Percentiles rank a stretch among this genome's conserved stretches.
phyloP scores from a whole-genome alignment of 2,888 invertebrate species.

The Lobophora halterata region DNA sequence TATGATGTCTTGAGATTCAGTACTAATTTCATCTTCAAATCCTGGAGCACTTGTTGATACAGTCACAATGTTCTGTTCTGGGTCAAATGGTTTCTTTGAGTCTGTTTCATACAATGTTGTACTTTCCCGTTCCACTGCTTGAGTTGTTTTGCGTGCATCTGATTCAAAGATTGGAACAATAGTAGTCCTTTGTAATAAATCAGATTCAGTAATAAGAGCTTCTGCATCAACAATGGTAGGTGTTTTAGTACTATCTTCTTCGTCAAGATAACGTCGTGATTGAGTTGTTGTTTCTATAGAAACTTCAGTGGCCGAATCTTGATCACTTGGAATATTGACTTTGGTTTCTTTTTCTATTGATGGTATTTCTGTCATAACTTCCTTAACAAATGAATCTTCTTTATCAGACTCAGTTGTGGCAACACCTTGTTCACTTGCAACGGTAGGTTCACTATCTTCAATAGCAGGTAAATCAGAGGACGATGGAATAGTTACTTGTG shows the following conservation, averaged over 20 bases:
- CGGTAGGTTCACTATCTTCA: slow-evolving; percentile 9
- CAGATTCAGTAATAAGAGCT: slow-evolving; percentile 8
- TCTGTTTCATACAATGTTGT: neutral
- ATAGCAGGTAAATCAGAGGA: slow-evolving; percentile 9
- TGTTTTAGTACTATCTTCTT: slow-evolving; percentile 20
- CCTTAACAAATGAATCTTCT: slow-evolving; percentile 1
- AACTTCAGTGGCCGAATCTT: slow-evolving; percentile 7
- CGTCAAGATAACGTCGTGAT: slow-evolving; percentile 6
- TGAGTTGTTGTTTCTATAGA: slow-evolving; percentile 9
- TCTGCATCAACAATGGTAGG: slow-evolving; percentile 14
- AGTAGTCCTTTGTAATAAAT: slow-evolving; percentile 12
- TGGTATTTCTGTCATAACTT: slow-evolving; percentile 11
- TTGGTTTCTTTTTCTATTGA: slow-evolving; percentile 11
- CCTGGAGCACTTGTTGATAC: slow-evolving; percentile 21
- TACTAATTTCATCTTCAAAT: slow-evolving; percentile 27
- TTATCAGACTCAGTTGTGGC: slow-evolving; percentile 11
- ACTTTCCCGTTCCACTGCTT: slow-evolving; percentile 8
- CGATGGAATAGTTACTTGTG: slow-evolving; percentile 12
- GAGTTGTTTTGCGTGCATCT: slow-evolving; percentile 18
- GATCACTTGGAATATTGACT: slow-evolving; percentile 9
- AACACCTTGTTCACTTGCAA: slow-evolving; percentile 6
- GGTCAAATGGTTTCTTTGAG: slow-evolving; percentile 1
- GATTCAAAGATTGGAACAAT: slow-evolving; percentile 16
- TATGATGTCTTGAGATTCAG: slow-evolving; percentile 19
- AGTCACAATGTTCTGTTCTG: slow-evolving; percentile 14